phyloP scores from a whole-genome alignment of 1,140 invertebrate species.

The Drosophila erecta region DNA sequence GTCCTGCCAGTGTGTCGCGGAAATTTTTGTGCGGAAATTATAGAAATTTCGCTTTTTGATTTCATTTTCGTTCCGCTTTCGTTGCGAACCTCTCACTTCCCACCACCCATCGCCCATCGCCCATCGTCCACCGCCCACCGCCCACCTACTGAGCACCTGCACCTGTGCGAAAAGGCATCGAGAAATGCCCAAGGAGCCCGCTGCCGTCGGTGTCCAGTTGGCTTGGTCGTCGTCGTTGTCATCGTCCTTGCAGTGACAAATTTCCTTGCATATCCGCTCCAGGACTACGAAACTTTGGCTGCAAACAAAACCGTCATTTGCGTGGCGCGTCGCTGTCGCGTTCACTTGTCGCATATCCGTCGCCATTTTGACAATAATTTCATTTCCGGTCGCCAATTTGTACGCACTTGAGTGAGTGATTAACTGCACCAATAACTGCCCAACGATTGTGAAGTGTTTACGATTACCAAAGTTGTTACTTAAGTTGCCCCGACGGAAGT shows the following conservation, averaged over 20 bases:
- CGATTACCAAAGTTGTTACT: not conserved
- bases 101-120: not conserved
- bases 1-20: constrained; percentile 52
- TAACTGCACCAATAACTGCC: constrained; percentile 16
- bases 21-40: constrained; percentile 81
- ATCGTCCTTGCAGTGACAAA: constrained; percentile 70
- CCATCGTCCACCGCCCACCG: not conserved
- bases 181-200: constrained; percentile 48
- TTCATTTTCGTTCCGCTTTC: constrained; percentile 62
- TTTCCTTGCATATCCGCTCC: constrained; percentile 75
- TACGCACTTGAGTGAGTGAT: constrained; percentile 54
- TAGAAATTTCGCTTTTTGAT: constrained; percentile 81
- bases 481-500: constrained; percentile 3
- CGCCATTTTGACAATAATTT: constrained; percentile 74
- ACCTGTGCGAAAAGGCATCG: constrained; percentile 36
- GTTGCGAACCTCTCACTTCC: constrained; percentile 16
- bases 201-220: constrained; percentile 30
- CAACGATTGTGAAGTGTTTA: constrained; percentile 36
- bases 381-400: constrained; percentile 59
- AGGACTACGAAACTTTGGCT: constrained; percentile 25
- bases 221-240: not conserved
- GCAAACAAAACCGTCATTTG: constrained; percentile 57
- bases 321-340: constrained; percentile 52
- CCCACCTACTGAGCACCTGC: constrained; percentile 35
- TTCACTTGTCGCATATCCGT: constrained; percentile 71